Evolutionary conservation across 2,888 invertebrate genomes (phyloP).

Genomic region (Coleophora deauratella): DNA sequence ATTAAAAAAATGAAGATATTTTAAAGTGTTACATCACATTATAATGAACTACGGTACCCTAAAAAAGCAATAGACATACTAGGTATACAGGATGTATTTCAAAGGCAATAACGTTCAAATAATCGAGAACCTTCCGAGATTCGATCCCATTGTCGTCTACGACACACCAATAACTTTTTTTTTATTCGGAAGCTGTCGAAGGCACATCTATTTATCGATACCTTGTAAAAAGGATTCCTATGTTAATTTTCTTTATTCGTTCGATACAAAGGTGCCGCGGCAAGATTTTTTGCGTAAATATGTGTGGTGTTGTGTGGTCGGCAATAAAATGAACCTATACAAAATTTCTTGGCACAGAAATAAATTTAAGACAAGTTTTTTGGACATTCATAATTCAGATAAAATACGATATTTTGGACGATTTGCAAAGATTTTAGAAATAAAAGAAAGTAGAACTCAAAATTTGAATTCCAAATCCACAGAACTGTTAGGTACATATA

Average conservation of each 20-base stretch:
- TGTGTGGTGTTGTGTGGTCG: constrained; percentile 7
- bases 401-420: no score
- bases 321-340: no score
- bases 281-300: constrained; percentile 24
- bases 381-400: no score
- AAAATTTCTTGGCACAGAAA: constrained; percentile 27
- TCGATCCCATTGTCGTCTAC: constrained; percentile 21
- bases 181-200: constrained; percentile 41
- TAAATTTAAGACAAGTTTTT: background rate
- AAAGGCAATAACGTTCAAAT: constrained; percentile 1
- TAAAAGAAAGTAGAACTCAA: no score
- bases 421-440: no score
- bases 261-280: constrained; percentile 38
- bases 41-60: no score
- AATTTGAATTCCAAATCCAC: no score
- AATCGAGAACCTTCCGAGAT: constrained; percentile 1
- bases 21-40: no score
- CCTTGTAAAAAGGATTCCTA: constrained; percentile 49
- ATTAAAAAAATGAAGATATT: no score
- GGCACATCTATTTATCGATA: constrained; percentile 42
- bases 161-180: constrained; percentile 24
- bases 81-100: constrained; percentile 1
- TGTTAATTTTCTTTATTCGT: constrained; percentile 41
- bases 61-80: no score
- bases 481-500: no score